Evolutionary conservation across 1,140 invertebrate species (phyloP).

Genomic region (Bombus consobrinus): DNA sequence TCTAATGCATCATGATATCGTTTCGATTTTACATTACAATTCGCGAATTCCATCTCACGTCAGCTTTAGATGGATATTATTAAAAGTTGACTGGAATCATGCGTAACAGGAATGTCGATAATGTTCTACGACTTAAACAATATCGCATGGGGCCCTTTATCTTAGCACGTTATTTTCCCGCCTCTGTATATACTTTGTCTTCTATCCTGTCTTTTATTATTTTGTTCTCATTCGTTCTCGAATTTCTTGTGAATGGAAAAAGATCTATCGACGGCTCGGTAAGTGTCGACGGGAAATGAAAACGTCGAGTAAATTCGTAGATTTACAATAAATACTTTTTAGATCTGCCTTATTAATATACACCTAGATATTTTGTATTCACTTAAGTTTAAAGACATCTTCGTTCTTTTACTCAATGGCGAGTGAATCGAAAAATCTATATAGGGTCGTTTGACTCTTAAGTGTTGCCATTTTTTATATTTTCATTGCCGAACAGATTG

Average conservation of each 20-base stretch:
- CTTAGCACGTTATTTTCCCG: neutral
- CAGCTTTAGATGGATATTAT: slow-evolving; percentile 23
- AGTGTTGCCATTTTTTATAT: neutral
- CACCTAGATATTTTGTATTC: slow-evolving; percentile 50
- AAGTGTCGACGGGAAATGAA: slow-evolving; percentile 50
- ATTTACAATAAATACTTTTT: slow-evolving; percentile 69
- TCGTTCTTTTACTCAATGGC: slow-evolving; percentile 57
- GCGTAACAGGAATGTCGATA: neutral
- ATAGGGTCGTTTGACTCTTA: slow-evolving; percentile 57
- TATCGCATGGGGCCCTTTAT: neutral
- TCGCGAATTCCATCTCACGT: slow-evolving; percentile 16
- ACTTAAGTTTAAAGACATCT: slow-evolving; percentile 25
- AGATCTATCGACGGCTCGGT: slow-evolving; percentile 39
- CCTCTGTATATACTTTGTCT: neutral
- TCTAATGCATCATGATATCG: slow-evolving; percentile 33
- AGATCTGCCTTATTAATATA: slow-evolving; percentile 59
- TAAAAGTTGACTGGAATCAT: neutral
- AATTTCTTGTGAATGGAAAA: slow-evolving; percentile 17
- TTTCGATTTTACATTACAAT: slow-evolving; percentile 9
- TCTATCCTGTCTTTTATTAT: neutral
- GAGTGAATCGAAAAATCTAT: slow-evolving; percentile 71
- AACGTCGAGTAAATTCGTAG: slow-evolving; percentile 42
- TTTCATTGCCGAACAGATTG: slow-evolving; percentile 52
- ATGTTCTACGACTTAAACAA: neutral
- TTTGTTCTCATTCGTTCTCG: neutral